These are phyloP conservation scores for Nipponia nippon DNA, from an alignment of 2,113 vertebrate genomes.

Conservation along the genomic window DNA sequence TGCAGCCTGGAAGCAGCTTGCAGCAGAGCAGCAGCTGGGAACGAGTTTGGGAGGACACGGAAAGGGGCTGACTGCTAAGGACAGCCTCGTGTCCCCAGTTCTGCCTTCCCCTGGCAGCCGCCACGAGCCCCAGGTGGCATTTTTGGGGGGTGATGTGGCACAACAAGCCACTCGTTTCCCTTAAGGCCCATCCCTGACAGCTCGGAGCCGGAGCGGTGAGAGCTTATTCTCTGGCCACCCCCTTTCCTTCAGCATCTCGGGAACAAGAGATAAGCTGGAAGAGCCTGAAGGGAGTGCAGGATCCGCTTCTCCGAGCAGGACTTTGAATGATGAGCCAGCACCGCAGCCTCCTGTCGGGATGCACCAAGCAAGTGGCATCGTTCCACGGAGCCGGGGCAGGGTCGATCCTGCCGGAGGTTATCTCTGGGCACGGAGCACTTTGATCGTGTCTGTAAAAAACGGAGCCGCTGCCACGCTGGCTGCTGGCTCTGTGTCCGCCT, in stretches of 20 bases:
- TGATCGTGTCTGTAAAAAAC: not conserved
- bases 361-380: not conserved
- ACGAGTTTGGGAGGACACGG: not conserved
- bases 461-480: not conserved
- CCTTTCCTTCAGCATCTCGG: not conserved
- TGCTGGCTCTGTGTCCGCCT: not conserved
- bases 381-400: not conserved
- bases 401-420: not conserved
- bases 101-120: not conserved
- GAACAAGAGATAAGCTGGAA: not conserved
- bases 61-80: not conserved
- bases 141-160: not conserved
- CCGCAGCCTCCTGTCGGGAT: not conserved
- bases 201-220: not conserved
- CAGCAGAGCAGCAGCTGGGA: not conserved
- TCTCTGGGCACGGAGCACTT: not conserved
- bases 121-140: not conserved
- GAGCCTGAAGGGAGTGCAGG: not conserved
- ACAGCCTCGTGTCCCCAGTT: too few species aligned
- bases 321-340: not conserved
- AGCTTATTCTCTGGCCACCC: not conserved
- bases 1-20: not conserved
- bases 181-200: not conserved
- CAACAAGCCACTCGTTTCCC: not conserved
- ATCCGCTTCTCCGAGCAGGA: not conserved